These are phyloP conservation scores for Lineus longissimus DNA, from an alignment of 1,140 invertebrate species.

Conservation along the genomic window DNA sequence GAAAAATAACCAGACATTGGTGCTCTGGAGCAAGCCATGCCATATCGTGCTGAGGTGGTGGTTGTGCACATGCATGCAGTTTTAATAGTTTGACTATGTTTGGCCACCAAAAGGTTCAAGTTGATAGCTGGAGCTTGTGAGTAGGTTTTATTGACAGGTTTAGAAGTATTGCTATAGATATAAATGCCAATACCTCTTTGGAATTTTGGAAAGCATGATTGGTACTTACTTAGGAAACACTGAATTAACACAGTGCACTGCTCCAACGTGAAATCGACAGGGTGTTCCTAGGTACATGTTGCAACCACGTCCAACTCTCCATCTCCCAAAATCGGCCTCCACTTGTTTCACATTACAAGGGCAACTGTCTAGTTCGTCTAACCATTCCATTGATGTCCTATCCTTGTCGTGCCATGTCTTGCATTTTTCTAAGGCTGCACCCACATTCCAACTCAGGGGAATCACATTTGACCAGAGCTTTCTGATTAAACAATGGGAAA, in stretches of 20 bases:
- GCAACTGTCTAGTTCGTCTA: constrained; percentile 64
- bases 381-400: constrained; percentile 29
- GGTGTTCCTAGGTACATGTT: constrained; percentile 69
- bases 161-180: no score
- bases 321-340: constrained; percentile 84
- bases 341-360: constrained; percentile 91
- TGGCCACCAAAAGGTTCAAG: no score
- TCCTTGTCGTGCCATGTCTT: constrained; percentile 21
- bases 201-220: not conserved
- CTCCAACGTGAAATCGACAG: constrained; percentile 82
- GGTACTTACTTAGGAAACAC: constrained; percentile 78
- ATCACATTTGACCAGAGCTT: constrained; percentile 22
- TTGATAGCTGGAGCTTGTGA: no score
- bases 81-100: no score
- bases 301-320: constrained; percentile 84
- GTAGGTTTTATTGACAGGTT: no score
- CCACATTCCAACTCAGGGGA: constrained; percentile 39
- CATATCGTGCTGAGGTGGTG: no score
- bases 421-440: constrained; percentile 18
- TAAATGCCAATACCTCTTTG: no score
- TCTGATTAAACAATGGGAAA: constrained; percentile 19
- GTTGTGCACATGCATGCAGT: no score
- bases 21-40: no score
- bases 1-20: not conserved
- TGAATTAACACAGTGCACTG: constrained; percentile 87